These are phyloP conservation scores for Drosophila ercepeae DNA, from an alignment of 1,140 invertebrate genomes.

Conservation along the genomic window DNA sequence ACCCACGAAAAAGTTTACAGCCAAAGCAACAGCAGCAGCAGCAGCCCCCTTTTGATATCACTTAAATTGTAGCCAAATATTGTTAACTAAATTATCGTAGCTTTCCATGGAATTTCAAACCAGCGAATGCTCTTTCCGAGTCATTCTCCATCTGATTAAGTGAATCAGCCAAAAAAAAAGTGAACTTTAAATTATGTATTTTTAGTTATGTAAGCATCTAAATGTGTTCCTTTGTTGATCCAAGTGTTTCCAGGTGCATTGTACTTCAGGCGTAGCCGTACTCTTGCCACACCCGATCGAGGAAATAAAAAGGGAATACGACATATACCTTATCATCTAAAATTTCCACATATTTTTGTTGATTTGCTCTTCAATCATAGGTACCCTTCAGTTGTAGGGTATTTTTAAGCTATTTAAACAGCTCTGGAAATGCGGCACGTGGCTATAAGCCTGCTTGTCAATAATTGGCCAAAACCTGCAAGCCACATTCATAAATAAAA, in stretches of 20 bases:
- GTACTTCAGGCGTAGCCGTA: conserved; percentile 9
- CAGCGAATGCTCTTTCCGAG: conserved; percentile 12
- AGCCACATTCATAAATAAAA: conserved; percentile 29
- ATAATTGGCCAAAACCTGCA: conserved; percentile 14
- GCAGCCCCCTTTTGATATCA: conserved; percentile 27
- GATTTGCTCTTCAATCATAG: background rate
- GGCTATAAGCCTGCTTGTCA: conserved; percentile 22
- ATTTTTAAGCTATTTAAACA: conserved; percentile 2
- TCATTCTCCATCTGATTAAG: conserved; percentile 1
- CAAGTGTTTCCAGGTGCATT: conserved; percentile 35
- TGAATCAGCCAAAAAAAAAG: background rate
- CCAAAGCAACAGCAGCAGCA: conserved; percentile 20
- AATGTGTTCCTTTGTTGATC: conserved; percentile 18
- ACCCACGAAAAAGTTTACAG: conserved; percentile 33
- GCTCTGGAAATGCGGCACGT: conserved; percentile 13
- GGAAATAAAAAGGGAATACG: conserved; percentile 5
- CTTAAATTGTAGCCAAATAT: conserved; percentile 56
- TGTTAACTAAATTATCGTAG: conserved; percentile 40
- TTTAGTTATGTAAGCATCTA: background rate
- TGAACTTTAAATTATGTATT: conserved; percentile 20
- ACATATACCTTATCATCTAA: background rate
- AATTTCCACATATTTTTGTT: background rate
- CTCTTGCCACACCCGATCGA: background rate
- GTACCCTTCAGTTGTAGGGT: conserved; percentile 15
- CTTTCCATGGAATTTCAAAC: conserved; percentile 18